Conservation (phyloP, 1,140 invertebrate genomes). For the Procambarus clarkii region DNA sequence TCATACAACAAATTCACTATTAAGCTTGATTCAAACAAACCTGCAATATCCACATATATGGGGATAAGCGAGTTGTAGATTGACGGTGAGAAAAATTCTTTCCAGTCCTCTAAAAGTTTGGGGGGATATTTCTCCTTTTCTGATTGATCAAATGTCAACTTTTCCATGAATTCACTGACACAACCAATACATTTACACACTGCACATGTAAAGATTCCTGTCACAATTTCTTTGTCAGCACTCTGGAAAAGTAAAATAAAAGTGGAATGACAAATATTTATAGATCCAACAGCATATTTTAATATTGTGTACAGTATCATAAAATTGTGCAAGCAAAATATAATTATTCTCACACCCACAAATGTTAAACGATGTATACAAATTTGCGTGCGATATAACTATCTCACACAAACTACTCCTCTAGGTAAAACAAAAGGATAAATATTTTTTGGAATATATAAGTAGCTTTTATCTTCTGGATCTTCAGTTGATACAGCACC, state of each 20-base stretch:
- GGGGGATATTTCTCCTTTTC: conserved; percentile 21
- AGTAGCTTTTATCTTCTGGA: too few species aligned
- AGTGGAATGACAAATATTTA: background rate
- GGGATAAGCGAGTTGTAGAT: conserved; percentile 74
- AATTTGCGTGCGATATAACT: too few species aligned
- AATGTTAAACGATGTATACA: too few species aligned
- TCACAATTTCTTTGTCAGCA: conserved; percentile 24
- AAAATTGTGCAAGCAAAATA: too few species aligned
- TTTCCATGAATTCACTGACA: conserved; percentile 40
- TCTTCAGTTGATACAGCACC: too few species aligned
- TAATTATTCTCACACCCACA: too few species aligned
- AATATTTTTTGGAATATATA: too few species aligned
- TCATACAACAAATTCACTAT: background rate
- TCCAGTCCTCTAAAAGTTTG: conserved; percentile 74
- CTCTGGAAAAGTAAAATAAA: conserved; percentile 75
- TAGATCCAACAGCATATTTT: background rate
- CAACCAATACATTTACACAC: conserved; percentile 32
- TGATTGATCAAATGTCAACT: background rate
- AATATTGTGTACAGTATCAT: too few species aligned
- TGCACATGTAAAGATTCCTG: conserved; percentile 43
- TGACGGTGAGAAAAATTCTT: conserved; percentile 76
- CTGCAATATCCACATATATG: conserved; percentile 73
- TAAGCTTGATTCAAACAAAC: conserved; percentile 12
- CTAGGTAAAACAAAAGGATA: too few species aligned
- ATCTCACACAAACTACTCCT: too few species aligned